Evolutionary conservation across 2,888 invertebrate species (phyloP), one percentile per base, ranked within the genome.

Genomic region (Erynnis tages): DNA sequence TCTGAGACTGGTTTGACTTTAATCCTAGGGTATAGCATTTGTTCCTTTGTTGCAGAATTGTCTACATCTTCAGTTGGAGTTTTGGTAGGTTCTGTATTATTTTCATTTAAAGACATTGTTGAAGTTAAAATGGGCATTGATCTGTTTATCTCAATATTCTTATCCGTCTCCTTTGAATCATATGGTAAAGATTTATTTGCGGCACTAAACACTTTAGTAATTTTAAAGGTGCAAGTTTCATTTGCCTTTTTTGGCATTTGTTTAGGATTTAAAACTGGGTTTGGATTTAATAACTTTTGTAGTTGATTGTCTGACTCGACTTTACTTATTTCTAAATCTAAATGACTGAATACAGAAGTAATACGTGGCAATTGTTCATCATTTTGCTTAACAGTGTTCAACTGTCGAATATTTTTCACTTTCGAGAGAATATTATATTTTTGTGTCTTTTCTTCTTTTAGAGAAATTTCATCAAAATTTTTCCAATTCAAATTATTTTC

Each of bases 1-100:
- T 87, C 83, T 10, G 81, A 69, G 25, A 65, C 76, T 25, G 84
- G 76, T 60, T 87, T 88, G 0, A 88, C 84, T 73, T 87, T 88
- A 45, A 88, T 85, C 61, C 81, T 71, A 6, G 84, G 50, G 14
- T 29, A 32, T 57, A 52, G 38, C 56, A 58, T 16, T 62, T 60
- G 46, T 38, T 21, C 32, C 8, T 35, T 45, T 19, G 4, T 8
- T 43, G 57, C 38, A 14, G 40, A 16, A 29, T 30, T 63, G 11
- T 19, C 54, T 8, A 23, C n/a, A 5, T 19, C 30, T 17, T n/a
- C 38, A 10, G n/a, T 13, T 14, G 17, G n/a, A 13, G 8, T 30
- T 34, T 10, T 41, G 2, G 2, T 7, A 0, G 38, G 45, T 34
- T 37, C 30, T 23, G 27, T 41, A 30, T 16, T 45, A n/a, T 55